phyloP scores from a whole-genome alignment of 2,797 vertebrate genomes.

The Rachycentron canadum region DNA sequence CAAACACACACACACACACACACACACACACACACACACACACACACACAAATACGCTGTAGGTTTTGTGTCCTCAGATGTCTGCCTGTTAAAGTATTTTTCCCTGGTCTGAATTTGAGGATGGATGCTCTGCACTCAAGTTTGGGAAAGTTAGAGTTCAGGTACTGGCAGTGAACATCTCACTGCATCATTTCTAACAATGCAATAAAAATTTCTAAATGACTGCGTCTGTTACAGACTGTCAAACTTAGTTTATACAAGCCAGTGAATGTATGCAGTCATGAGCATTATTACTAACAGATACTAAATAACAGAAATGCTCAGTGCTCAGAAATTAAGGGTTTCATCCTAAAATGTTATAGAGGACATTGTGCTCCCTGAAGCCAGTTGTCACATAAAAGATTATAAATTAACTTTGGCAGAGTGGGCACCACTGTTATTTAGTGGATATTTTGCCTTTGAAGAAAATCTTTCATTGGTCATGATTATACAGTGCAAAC shows the following conservation, averaged over 20 bases:
- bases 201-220: slow-evolving; percentile 60
- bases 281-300: slow-evolving; percentile 13
- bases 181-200: slow-evolving; percentile 50
- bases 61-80: slow-evolving; percentile 5
- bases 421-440: slow-evolving; percentile 8
- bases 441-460: slow-evolving; percentile 23
- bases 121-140: slow-evolving; percentile 25
- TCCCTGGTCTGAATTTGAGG: slow-evolving; percentile 38
- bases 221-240: slow-evolving; percentile 29
- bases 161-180: slow-evolving; percentile 50
- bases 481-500: slow-evolving; percentile 8
- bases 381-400: slow-evolving; percentile 28
- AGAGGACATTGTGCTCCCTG: slow-evolving; percentile 27
- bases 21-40: slow-evolving; percentile 16
- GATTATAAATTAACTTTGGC: not conserved
- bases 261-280: slow-evolving; percentile 50
- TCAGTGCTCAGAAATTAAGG: too few relatives aligned
- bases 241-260: slow-evolving; percentile 40
- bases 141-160: slow-evolving; percentile 46
- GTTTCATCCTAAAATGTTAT: slow-evolving; percentile 21
- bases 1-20: slow-evolving; percentile 12
- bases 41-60: slow-evolving; percentile 4
- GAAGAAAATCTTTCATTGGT: slow-evolving; percentile 14
- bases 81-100: not conserved
- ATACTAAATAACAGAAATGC: slow-evolving; percentile 27